Evolutionary conservation across 2,797 vertebrate species (phyloP).

Genomic region (Notamacropus eugenii): DNA sequence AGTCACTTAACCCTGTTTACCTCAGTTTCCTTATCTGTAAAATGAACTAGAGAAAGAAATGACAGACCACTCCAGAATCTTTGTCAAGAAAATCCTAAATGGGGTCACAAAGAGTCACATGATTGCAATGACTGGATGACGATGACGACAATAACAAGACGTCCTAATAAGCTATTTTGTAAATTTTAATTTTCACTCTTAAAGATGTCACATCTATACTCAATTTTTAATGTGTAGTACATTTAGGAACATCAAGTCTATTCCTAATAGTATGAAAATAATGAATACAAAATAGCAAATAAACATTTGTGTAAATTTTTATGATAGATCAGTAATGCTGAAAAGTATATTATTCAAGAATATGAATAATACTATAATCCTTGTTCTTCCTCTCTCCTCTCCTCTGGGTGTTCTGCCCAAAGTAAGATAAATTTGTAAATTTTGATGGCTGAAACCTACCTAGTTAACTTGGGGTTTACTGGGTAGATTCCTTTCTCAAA

Average conservation of each 20-base stretch:
- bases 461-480: too few relatives aligned
- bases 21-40: neutral
- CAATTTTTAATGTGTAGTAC: neutral
- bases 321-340: neutral
- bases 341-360: neutral
- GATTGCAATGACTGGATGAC: neutral
- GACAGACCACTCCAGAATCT: neutral
- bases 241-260: neutral
- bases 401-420: too few relatives aligned
- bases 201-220: neutral
- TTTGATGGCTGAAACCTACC: too few relatives aligned
- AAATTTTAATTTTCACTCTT: neutral
- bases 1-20: neutral
- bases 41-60: neutral
- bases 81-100: neutral
- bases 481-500: too few relatives aligned
- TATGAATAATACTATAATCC: neutral
- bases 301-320: neutral
- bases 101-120: neutral
- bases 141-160: neutral
- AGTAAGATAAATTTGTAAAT: too few relatives aligned
- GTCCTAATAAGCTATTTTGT: neutral
- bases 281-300: neutral
- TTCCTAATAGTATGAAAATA: neutral
- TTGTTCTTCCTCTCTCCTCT: neutral